A percentile compares a stretch with the other conserved stretches of the same genome.
Evolutionary conservation across 1,140 invertebrate genomes (phyloP).

Genomic region (Bombus picipes): DNA sequence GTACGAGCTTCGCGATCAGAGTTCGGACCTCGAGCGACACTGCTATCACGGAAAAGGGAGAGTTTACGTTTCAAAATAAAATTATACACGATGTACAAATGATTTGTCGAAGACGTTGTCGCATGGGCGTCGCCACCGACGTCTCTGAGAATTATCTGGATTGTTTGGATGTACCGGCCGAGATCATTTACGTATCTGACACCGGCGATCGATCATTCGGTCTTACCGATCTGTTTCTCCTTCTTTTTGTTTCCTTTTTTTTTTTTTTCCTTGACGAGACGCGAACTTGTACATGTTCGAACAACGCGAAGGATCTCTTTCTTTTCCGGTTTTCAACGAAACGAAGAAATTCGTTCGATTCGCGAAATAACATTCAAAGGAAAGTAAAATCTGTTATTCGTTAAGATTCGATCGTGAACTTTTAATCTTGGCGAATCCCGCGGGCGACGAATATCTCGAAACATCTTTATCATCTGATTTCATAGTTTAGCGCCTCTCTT

Average conservation of each 20-base stretch:
- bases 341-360: not conserved
- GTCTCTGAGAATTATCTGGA: slow-evolving; percentile 68
- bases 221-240: not conserved
- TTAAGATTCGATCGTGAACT: not conserved
- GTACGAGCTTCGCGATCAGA: slow-evolving; percentile 2
- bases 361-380: not conserved
- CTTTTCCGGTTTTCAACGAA: not conserved
- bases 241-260: not conserved
- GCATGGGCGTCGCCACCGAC: slow-evolving; percentile 63
- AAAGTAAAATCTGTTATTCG: not conserved
- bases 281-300: not conserved
- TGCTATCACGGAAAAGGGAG: slow-evolving; percentile 11
- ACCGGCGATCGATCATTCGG: not conserved
- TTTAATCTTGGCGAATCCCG: slow-evolving; percentile 35
- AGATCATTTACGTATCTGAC: not conserved
- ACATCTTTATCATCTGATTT: not conserved
- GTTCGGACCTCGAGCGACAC: slow-evolving; percentile 28
- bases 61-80: slow-evolving; percentile 10
- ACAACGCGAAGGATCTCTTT: not conserved
- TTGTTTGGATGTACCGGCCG: slow-evolving; percentile 46
- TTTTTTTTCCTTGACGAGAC: not conserved
- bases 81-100: not conserved
- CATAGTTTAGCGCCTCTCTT: slow-evolving; percentile 39
- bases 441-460: slow-evolving; percentile 21
- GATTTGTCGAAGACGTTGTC: slow-evolving; percentile 31